phyloP scores from a whole-genome alignment of 2,113 vertebrate genomes.

The Otis tarda region DNA sequence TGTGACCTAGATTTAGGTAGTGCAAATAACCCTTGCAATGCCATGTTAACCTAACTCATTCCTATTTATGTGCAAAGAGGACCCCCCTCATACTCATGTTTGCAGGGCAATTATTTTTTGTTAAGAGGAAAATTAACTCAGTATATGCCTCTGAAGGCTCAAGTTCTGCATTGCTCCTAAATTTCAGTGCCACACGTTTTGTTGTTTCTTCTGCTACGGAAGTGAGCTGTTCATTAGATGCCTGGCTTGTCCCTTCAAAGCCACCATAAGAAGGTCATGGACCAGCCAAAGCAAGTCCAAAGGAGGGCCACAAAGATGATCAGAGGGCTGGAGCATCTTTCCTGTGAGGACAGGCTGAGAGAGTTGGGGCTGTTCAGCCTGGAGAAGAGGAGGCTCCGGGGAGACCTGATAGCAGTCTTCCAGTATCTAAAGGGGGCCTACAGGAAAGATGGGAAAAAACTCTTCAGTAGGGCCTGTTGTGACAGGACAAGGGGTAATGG shows the following conservation, averaged over 20 bases:
- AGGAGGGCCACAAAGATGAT: too few species aligned
- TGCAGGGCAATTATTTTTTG: background rate
- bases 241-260: background rate
- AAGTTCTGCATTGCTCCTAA: background rate
- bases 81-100: fast-evolving
- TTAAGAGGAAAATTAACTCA: background rate
- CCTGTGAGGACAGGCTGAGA: too few species aligned
- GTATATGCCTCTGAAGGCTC: background rate
- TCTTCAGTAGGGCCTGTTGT: too few species aligned
- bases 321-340: too few species aligned
- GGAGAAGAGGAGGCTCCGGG: too few species aligned
- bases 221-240: background rate
- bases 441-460: too few species aligned
- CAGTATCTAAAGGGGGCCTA: too few species aligned
- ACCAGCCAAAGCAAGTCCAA: too few species aligned
- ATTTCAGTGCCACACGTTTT: background rate
- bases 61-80: background rate
- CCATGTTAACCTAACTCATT: background rate
- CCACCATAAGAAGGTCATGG: too few species aligned
- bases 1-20: slow-evolving; percentile 29
- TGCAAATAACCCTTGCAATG: background rate
- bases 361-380: too few species aligned
- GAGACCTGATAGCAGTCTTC: too few species aligned
- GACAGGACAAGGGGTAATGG: too few species aligned
- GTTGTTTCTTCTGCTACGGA: background rate